These are phyloP conservation scores for Trigoniulus corallinus DNA, from an alignment of 1,140 invertebrate species.

Conservation along the genomic window DNA sequence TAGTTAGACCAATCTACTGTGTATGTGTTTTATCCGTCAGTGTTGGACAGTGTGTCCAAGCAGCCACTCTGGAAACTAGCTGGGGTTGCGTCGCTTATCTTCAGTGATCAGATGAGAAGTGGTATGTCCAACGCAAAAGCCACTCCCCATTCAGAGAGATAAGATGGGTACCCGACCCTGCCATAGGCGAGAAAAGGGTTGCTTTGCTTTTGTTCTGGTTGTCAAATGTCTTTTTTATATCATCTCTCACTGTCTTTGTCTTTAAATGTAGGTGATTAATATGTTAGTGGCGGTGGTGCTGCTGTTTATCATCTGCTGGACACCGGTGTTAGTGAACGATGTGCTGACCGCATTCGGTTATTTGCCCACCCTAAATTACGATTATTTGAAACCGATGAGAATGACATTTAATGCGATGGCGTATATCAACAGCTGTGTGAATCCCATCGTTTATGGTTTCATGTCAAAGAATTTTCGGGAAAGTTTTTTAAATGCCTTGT, in stretches of 20 bases:
- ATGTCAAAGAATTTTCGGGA: slow-evolving; percentile 62
- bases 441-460: slow-evolving; percentile 61
- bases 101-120: too few relatives aligned
- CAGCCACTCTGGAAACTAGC: too few relatives aligned
- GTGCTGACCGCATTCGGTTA: slow-evolving; percentile 41
- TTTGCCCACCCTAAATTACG: slow-evolving; percentile 33
- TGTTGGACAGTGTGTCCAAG: too few relatives aligned
- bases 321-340: slow-evolving; percentile 44
- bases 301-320: slow-evolving; percentile 48
- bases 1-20: too few relatives aligned
- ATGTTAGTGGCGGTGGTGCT: slow-evolving; percentile 52
- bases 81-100: too few relatives aligned
- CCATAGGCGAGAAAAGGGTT: too few relatives aligned
- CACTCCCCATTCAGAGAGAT: too few relatives aligned
- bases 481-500: slow-evolving; percentile 34
- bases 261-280: slow-evolving; percentile 40
- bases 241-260: background rate
- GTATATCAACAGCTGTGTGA: slow-evolving; percentile 57
- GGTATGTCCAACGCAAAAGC: too few relatives aligned
- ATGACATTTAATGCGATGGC: slow-evolving; percentile 44
- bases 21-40: too few relatives aligned
- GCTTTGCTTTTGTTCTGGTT: too few relatives aligned
- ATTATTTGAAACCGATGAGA: slow-evolving; percentile 39
- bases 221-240: background rate
- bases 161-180: too few relatives aligned